Evolutionary conservation across 2,888 invertebrate genomes (phyloP), one percentile per base, ranked within the genome.

Genomic region (Aspidapion aeneum): DNA sequence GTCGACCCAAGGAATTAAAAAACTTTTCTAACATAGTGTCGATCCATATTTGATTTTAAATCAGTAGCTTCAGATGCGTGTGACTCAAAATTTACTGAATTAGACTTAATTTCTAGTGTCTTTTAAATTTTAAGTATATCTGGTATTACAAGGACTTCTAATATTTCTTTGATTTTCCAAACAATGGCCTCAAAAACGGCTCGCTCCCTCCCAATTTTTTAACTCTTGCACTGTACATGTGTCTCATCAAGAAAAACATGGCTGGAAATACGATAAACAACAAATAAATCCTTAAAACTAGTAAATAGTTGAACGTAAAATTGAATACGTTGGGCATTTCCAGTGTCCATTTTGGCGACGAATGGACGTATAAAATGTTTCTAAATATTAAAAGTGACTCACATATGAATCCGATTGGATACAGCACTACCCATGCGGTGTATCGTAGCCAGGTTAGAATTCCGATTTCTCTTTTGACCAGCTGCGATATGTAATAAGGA

Each of bases 381-480:
- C 93, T 84, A 18, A 93, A 82, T 52, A 93, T 84, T 16, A 93
- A 85, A 1, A 91, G 87, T 0, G 93, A 91, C 82, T 98, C 97
- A 74, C 93, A 91, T 1, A 94, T 74, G 70, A 96, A 88, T 3
- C 96, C 97, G 50, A 96, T 76, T 0, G 98, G 98, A 79, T 97
- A 98, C 0, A 97, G 83, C 0, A 94, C 89, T 69, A 98, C 93
- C 97, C 97, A 98, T 62, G 94, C 84, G 0, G 93, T 91, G 79
- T 98, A 97, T 17, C 98, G 86, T 1, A 98, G 80, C 97, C 97
- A 98, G 0, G 94, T 96, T 7, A 98, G 78, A 52, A 64, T 60
- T 55, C 85, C 83, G 35, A 91, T 83, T 64, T 93, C 88, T 21
- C 86, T 86, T 63, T 91, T 88, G 73, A 93, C 86, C 0, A 93